These are phyloP conservation scores for Hystrix cristata DNA, from an alignment of 2,113 vertebrate genomes.

Conservation along the genomic window DNA sequence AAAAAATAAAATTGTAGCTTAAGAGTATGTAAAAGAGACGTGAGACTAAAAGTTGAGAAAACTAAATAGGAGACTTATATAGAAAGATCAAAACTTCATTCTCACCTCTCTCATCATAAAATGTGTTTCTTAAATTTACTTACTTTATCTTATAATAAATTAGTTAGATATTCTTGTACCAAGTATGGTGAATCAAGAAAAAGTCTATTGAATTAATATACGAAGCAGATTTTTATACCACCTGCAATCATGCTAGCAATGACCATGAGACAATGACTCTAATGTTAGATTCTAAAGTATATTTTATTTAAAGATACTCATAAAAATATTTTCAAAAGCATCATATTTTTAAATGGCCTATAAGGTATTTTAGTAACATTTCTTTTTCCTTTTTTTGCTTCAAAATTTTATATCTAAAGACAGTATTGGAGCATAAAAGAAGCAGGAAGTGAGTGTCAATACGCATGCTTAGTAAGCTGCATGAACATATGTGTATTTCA, in stretches of 20 bases:
- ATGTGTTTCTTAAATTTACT: background rate
- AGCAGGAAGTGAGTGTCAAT: background rate
- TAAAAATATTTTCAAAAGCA: slow-evolving; percentile 14
- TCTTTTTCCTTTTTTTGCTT: background rate
- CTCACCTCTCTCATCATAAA: background rate
- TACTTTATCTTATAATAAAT: background rate
- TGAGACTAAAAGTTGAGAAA: background rate
- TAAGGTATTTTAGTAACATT: background rate
- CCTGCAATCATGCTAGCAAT: background rate
- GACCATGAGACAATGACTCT: background rate
- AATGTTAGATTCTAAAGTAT: background rate
- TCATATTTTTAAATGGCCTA: background rate
- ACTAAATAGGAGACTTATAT: background rate
- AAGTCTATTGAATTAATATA: background rate
- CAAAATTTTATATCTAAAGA: background rate
- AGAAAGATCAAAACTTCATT: slow-evolving; percentile 34
- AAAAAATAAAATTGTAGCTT: background rate
- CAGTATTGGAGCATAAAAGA: background rate
- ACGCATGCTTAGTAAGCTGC: background rate
- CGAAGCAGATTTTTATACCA: background rate
- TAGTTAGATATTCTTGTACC: slow-evolving; percentile 1
- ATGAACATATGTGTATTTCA: background rate
- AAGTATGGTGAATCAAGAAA: slow-evolving; percentile 61
- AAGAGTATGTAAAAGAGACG: slow-evolving; percentile 2
- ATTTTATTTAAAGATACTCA: slow-evolving; percentile 58